Evolutionary conservation across 1,140 invertebrate species (phyloP), one percentile per base, ranked within the genome.

Genomic region (Nixonia krombeini): DNA sequence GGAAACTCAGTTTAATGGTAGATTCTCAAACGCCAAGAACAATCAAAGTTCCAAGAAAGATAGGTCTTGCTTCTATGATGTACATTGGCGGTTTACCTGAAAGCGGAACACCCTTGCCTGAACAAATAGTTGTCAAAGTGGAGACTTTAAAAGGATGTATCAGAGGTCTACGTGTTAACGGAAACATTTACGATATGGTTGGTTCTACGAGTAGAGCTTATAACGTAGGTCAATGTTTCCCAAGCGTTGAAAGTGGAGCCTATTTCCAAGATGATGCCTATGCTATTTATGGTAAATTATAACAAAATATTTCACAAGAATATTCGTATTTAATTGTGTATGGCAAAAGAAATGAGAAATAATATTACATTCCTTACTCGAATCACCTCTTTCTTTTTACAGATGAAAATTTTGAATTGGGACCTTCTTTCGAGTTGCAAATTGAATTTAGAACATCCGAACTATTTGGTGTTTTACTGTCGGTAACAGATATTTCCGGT

Each of bases 211-310:
- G 81, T 28, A 83, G 85, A 68, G 89, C 91, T 35, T 89, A 89
- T 46, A 89, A 91, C 59, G 92, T 96, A 6, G 92, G 93, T 0
- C 92, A 94, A 71, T 98, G 96, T 83, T 96, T 96, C 74, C 90
- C 92, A 0, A 89, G 89, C 29, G 91, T 97, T 2, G 94, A 97
- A 79, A 87, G 88, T 37, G 95, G 94, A 35, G 93, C 93, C 0
- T 96, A 93, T 80, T 96, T 98, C 74, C 88, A 90, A 9, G 92
- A 92, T 21, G 92, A 93, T 75, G 91, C 92, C 2, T 95, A 90
- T 80, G 93, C 92, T 13, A 86, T 93, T 35, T 94, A 93, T 76
- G 90, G 94, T 96, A 86, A 88, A 87, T 80, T n/a, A n/a, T n/a
- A n/a, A n/a, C n/a, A n/a, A n/a, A n/a, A n/a, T n/a, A n/a, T n/a